Percentiles rank a stretch among this genome's conserved stretches.
Evolutionary conservation across 2,797 vertebrate species (phyloP).

Genomic region (Forpus xanthops): DNA sequence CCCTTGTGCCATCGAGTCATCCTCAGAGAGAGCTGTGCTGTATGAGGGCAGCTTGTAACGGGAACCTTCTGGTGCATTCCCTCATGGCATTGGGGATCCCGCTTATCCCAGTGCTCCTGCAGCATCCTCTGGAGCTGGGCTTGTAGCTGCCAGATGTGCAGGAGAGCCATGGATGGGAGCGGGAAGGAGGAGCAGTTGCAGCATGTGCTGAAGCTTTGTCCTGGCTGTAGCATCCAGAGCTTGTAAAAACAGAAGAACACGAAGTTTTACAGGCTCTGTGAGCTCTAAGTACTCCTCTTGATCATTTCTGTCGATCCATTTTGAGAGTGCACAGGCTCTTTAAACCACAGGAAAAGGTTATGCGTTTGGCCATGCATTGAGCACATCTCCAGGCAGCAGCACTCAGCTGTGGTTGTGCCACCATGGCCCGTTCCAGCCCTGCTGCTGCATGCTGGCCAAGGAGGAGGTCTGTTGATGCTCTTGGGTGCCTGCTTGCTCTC

Average conservation of each 20-base stretch:
- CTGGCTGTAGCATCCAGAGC: neutral
- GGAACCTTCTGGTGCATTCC: neutral
- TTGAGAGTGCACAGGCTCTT: neutral
- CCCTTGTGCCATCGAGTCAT: neutral
- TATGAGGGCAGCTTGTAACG: neutral
- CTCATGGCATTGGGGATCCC: fast-evolving
- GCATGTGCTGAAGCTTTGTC: neutral
- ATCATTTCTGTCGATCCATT: neutral
- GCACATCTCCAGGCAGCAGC: fast-evolving
- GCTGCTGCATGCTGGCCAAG: fast-evolving
- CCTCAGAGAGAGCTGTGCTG: neutral
- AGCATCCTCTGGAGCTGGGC: neutral
- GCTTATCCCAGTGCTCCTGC: neutral
- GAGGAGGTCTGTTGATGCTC: neutral
- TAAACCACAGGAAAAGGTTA: neutral
- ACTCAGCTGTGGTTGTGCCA: neutral
- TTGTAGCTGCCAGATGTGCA: neutral
- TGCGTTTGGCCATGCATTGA: fast-evolving
- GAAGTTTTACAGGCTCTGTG: neutral
- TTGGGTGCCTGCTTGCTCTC: neutral
- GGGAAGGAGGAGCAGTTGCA: neutral
- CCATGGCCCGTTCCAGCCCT: neutral
- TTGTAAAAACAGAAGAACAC: neutral
- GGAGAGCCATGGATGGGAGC: neutral
- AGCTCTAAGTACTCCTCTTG: neutral